Conservation (phyloP, 1,140 invertebrate genomes). For the Euborellia annulipes region DNA sequence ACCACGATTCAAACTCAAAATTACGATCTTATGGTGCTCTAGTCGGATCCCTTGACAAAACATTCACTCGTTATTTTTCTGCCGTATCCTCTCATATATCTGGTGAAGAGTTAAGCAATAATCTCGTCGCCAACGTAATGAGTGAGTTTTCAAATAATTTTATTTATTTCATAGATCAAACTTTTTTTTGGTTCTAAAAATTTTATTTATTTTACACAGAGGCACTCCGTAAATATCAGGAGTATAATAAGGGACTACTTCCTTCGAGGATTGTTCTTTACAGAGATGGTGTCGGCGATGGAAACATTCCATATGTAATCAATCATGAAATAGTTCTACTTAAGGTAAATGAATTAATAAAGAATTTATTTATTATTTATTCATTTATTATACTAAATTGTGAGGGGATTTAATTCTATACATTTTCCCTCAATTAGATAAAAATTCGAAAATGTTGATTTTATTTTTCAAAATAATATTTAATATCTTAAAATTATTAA, state of each 20-base stretch:
- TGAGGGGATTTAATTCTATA: no score
- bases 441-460: no score
- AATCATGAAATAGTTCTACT: constrained; percentile 42
- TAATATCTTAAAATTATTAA: no score
- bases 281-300: constrained; percentile 71
- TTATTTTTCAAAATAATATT: no score
- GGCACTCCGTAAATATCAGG: constrained; percentile 36
- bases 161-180: no score
- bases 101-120: constrained; percentile 52
- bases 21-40: constrained; percentile 51
- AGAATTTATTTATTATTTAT: no score
- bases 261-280: constrained; percentile 49
- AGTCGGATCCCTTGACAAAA: constrained; percentile 55
- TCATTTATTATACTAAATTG: no score
- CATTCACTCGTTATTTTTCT: constrained; percentile 48
- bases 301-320: constrained; percentile 51
- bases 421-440: no score
- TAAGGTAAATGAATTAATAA: constrained; percentile 27
- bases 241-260: constrained; percentile 28
- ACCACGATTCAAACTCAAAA: constrained; percentile 52
- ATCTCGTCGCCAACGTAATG: constrained; percentile 40
- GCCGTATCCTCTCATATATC: constrained; percentile 47
- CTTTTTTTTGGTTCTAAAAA: no score
- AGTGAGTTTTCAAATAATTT: no score
- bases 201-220: no score